These are phyloP conservation scores for Acanthosepion pharaonis DNA, from an alignment of 2,888 invertebrate genomes.

Conservation along the genomic window DNA sequence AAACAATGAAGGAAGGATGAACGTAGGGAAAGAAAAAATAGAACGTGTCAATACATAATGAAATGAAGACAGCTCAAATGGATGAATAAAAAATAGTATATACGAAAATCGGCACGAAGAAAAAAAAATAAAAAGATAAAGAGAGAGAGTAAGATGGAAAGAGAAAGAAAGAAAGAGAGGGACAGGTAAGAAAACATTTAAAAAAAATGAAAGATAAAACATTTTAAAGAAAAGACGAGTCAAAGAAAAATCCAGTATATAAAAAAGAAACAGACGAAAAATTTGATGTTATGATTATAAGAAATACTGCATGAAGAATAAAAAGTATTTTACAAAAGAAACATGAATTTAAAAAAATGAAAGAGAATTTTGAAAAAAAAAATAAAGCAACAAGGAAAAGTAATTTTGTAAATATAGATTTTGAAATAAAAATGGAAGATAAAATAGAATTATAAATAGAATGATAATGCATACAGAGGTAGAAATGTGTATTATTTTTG, in stretches of 20 bases:
- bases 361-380: neutral
- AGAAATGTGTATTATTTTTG: neutral
- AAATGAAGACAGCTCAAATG: too few relatives aligned
- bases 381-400: neutral
- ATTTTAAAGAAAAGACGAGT: too few relatives aligned
- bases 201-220: too few relatives aligned
- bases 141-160: too few relatives aligned
- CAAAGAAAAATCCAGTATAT: neutral
- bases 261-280: neutral
- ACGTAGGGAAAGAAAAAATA: neutral
- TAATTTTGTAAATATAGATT: neutral
- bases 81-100: too few relatives aligned
- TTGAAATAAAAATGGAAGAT: neutral
- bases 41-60: neutral
- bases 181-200: too few relatives aligned
- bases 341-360: neutral
- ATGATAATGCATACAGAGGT: neutral
- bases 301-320: neutral
- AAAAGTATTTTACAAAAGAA: neutral
- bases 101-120: too few relatives aligned
- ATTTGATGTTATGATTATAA: neutral
- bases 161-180: too few relatives aligned
- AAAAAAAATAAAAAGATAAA: too few relatives aligned
- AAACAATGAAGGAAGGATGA: too few relatives aligned
- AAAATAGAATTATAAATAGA: neutral